Evolutionary conservation across 2,888 invertebrate genomes (phyloP).

Genomic region (Panopea generosa): DNA sequence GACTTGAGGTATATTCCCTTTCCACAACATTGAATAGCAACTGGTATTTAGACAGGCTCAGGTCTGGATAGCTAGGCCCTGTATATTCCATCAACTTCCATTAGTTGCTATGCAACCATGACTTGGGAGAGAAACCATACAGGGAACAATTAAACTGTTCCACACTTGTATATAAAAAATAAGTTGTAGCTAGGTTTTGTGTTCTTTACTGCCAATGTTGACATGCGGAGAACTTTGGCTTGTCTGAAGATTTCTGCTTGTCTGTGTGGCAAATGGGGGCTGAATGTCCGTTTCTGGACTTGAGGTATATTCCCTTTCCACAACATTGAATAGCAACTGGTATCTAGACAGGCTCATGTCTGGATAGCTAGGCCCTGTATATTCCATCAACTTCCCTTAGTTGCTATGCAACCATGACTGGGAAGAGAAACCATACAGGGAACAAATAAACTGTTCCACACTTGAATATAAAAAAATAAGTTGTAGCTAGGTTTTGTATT

Average conservation of each 20-base stretch:
- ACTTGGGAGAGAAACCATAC: constrained; percentile 36
- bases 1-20: too few species aligned
- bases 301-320: constrained; percentile 76
- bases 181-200: too few species aligned
- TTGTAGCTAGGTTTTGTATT: too few species aligned
- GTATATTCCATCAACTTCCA: constrained; percentile 72
- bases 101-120: constrained; percentile 60
- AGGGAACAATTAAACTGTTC: too few species aligned
- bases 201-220: neutral
- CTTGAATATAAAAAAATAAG: too few species aligned
- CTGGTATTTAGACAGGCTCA: constrained; percentile 57
- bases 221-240: constrained; percentile 30
- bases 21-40: too few species aligned
- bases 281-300: constrained; percentile 61
- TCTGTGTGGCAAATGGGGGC: constrained; percentile 64
- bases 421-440: too few species aligned
- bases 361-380: too few species aligned
- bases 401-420: too few species aligned
- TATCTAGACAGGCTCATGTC: neutral
- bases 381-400: too few species aligned
- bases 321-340: constrained; percentile 74
- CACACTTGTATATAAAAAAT: too few species aligned
- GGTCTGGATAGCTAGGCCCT: constrained; percentile 62
- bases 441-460: too few species aligned
- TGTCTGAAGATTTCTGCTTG: constrained; percentile 69